Base-by-base conservation (phyloP, 2,113 vertebrate genomes). In the Halichoeres trimaculatus region DNA sequence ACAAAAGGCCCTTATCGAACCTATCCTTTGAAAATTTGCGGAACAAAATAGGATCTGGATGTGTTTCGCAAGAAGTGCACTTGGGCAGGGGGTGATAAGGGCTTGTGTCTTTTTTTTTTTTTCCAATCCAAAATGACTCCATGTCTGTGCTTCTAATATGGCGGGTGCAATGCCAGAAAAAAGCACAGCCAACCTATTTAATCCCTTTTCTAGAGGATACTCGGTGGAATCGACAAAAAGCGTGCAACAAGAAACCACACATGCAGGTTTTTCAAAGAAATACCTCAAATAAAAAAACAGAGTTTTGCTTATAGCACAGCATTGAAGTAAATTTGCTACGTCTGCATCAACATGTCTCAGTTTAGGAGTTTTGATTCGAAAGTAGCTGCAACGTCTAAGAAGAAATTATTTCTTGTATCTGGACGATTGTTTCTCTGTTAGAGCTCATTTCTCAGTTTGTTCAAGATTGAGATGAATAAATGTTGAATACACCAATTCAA, bases 91-190 rank as follows among this genome's bases (percentile, higher is more conserved):
- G 83, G 75, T 86, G 87, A 91, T 87, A 90, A 85, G 88, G 78
- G 81, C 83, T 89, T 73, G 78, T 76, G 75, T 83, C 35, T 75
- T 69, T 74, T 83, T 84, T 83, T 84, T 84, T 75, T 40, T 71
- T 61, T 62, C 70, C 84, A 89, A 80, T 88, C 85, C 91, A 87
- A 89, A 93, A 90, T 89, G 84, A 86, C 88, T 91, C 91, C 90
- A 87, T 88, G 91, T 84, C 90, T 92, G 85, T 85, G 86, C 81
- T 93, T 91, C 88, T 93, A 94, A 94, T 89, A 94, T 94, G 93
- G 93, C 91, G 92, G 88, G 83, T 90, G 88, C 81, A 90, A 81
- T 81, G 90, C 80, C 65, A 85, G 82, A 81, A 90, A 83, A 84
- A 90, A 89, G 73, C 79, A 70, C 74, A 78, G 67, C 70, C 71